Evolutionary conservation across 2,113 vertebrate species (phyloP).

Genomic region (Cynoglossus semilaevis): DNA sequence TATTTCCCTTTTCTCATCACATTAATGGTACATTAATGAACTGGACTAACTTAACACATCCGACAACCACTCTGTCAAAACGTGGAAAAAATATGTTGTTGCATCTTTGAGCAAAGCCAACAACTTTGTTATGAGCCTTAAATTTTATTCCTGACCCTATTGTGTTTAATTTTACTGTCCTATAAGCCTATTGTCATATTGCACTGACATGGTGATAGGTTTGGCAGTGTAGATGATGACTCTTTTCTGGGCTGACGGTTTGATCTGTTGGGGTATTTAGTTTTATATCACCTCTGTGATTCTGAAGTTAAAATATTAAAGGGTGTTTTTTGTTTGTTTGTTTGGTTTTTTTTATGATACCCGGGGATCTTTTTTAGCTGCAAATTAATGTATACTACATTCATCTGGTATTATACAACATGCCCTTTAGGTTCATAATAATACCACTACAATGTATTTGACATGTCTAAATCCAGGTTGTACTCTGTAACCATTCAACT

Average conservation of each 20-base stretch:
- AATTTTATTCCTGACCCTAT: slow-evolving; percentile 31
- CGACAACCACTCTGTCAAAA: slow-evolving; percentile 40
- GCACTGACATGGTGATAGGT: slow-evolving; percentile 36
- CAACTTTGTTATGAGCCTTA: slow-evolving; percentile 52
- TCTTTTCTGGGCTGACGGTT: slow-evolving; percentile 17
- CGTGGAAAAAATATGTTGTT: slow-evolving; percentile 30
- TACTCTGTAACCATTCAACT: slow-evolving; percentile 60
- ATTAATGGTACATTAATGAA: slow-evolving; percentile 44
- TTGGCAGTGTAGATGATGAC: slow-evolving; percentile 24
- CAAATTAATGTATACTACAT: slow-evolving; percentile 40
- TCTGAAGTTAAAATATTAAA: slow-evolving; percentile 9
- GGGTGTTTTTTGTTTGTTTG: neutral
- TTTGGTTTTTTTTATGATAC: slow-evolving; percentile 5
- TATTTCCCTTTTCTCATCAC: slow-evolving; percentile 6
- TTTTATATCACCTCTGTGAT: slow-evolving; percentile 22
- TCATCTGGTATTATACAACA: slow-evolving; percentile 47
- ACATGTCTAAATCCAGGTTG: slow-evolving; percentile 56
- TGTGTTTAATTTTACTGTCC: slow-evolving; percentile 29
- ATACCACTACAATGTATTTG: slow-evolving; percentile 44
- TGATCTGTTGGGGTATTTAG: slow-evolving; percentile 14
- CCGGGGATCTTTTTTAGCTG: slow-evolving; percentile 33
- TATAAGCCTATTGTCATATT: slow-evolving; percentile 26
- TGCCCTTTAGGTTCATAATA: slow-evolving; percentile 25
- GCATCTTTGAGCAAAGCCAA: slow-evolving; percentile 34
- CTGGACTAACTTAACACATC: slow-evolving; percentile 56